Evolutionary conservation across 2,888 invertebrate genomes (phyloP).

Genomic region (Amphipoea lucens): DNA sequence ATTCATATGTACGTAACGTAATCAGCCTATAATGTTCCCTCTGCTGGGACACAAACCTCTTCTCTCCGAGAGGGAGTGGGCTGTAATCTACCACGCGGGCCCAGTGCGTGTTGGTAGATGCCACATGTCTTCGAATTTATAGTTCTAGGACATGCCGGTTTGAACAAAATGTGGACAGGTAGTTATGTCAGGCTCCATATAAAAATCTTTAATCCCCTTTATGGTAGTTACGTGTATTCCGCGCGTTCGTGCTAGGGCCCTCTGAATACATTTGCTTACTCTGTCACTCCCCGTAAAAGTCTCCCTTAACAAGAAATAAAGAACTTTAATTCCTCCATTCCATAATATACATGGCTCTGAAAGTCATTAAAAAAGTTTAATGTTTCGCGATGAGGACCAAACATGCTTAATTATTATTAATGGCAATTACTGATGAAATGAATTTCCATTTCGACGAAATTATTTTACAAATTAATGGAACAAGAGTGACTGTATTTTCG

Average conservation of each 20-base stretch:
- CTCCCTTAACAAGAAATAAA: slow-evolving; percentile 31
- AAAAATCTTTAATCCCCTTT: background rate
- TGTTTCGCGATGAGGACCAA: slow-evolving; percentile 17
- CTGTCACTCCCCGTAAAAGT: slow-evolving; percentile 28
- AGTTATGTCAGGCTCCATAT: too few species aligned
- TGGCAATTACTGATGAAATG: slow-evolving; percentile 33
- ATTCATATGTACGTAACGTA: too few species aligned
- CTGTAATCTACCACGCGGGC: too few species aligned
- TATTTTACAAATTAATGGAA: slow-evolving; percentile 1
- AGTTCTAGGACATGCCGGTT: too few species aligned
- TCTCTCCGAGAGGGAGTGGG: too few species aligned
- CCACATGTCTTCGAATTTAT: too few species aligned
- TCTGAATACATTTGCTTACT: slow-evolving; percentile 39
- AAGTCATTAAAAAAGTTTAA: slow-evolving; percentile 23
- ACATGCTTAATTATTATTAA: slow-evolving; percentile 36
- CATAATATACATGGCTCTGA: slow-evolving; percentile 8
- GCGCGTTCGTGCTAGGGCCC: background rate
- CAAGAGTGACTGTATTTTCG: background rate
- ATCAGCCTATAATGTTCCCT: too few species aligned
- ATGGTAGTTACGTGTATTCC: background rate
- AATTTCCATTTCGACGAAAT: slow-evolving; percentile 42
- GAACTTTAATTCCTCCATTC: slow-evolving; percentile 13
- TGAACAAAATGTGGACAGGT: too few species aligned
- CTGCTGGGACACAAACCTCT: too few species aligned
- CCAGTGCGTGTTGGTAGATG: too few species aligned